A percentile compares a stretch with the other conserved stretches of the same genome.
Evolutionary conservation across 2,888 invertebrate genomes (phyloP).

Genomic region (Hololepta plana): DNA sequence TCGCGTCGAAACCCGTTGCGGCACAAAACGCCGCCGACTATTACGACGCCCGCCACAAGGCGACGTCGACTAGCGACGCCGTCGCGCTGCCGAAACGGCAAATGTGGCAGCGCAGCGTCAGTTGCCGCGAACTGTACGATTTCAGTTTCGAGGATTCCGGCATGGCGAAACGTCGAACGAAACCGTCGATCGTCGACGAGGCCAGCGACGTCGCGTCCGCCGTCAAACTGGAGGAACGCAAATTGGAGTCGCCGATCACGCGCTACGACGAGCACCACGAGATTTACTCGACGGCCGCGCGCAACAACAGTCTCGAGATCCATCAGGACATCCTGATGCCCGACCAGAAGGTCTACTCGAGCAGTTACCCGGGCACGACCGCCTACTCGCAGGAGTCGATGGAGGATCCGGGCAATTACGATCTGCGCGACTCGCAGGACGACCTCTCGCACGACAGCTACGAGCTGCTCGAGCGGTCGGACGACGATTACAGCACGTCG

Average conservation of each 20-base stretch:
- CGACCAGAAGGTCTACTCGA: conserved; percentile 62
- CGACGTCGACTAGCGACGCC: too few species aligned
- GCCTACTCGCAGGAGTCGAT: conserved; percentile 44
- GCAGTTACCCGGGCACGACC: conserved; percentile 70
- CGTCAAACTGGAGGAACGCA: conserved; percentile 24
- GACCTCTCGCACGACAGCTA: conserved; percentile 80
- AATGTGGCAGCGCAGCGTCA: conserved; percentile 62
- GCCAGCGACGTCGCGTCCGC: conserved; percentile 17
- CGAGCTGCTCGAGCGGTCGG: conserved; percentile 63
- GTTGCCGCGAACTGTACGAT: conserved; percentile 66
- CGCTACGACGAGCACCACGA: conserved; percentile 52
- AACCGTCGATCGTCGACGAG: conserved; percentile 25
- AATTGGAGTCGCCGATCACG: conserved; percentile 50
- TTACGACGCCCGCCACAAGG: too few species aligned
- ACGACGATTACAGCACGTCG: conserved; percentile 35
- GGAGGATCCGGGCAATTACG: conserved; percentile 43
- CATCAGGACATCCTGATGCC: conserved; percentile 44
- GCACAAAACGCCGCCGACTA: too few species aligned
- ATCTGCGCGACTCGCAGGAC: conserved; percentile 57
- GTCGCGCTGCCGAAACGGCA: conserved; percentile 29
- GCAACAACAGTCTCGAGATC: conserved; percentile 41
- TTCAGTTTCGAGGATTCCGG: conserved; percentile 56
- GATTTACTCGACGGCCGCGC: conserved; percentile 42
- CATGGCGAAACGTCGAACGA: conserved; percentile 40
- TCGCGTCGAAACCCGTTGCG: conserved; percentile 12